Base-by-base conservation (phyloP, 30 jellyfish, hydroid and myxozoan genomes). In the Clytia hemisphaerica region DNA sequence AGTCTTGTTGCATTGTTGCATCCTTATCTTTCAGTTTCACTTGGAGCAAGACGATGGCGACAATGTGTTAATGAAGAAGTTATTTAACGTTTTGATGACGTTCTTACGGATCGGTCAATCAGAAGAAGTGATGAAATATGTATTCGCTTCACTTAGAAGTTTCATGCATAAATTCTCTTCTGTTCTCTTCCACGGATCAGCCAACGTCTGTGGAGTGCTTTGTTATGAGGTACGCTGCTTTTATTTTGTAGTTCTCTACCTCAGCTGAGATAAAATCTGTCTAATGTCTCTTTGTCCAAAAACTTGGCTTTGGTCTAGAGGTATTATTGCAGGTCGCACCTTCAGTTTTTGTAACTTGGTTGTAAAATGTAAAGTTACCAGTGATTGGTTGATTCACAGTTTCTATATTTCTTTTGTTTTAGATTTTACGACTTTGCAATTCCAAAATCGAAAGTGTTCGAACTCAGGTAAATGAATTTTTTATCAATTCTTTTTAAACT, bases 31-130 rank as follows among this genome's bases (percentile, higher is more conserved):
- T 58, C 47, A 89, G 95, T 77, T 81, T 75, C 95, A 89, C 45
- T 80, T 89, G 28, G 98, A 89, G 48, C 98, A 89, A 66, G 98
- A 82, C 61, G 92, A 84, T 31, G 98, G 98, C 22, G 95, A 82
- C 50, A 82, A 89, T 58, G 59, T 80, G 16, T 84, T 89, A 2
- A 89, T 89, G 98, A 89, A 89, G 65, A 76, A 89, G 92, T 65
- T 87, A 15, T 87, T 87, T 87, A 87, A 87, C 62, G 94, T 87
- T 10, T 58, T 87, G 51, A 87, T 87, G 96, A 80, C 95, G 29
- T 87, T 78, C 75, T 55, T 87, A 22, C 92, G 96, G 30, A 66
- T 81, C 14, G 75, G 74, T 66, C 96, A 87, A 68, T 87, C 96
- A 6, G 96, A 78, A 59, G 68, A 44, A 38, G 82, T 78, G 46